Conservation (phyloP, 2,888 invertebrate genomes). For the Clusia tigrina region DNA sequence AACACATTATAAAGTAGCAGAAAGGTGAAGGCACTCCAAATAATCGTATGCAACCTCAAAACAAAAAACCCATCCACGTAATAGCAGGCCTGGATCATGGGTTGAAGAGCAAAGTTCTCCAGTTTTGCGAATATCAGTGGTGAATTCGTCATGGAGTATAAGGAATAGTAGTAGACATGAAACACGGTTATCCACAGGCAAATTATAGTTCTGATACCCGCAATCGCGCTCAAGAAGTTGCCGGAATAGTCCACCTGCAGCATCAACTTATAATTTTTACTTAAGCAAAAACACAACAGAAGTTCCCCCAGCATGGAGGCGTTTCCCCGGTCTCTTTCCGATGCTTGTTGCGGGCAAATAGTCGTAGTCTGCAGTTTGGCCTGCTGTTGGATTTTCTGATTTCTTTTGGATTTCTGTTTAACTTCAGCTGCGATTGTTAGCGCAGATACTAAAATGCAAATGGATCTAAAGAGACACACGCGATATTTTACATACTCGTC, state of each 20-base stretch:
- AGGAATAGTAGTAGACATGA: constrained; percentile 54
- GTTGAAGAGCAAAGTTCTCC: constrained; percentile 46
- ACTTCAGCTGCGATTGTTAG: constrained; percentile 44
- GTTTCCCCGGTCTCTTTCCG: constrained; percentile 2
- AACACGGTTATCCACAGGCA: constrained; percentile 55
- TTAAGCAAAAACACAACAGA: constrained; percentile 48
- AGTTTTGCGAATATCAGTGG: constrained; percentile 49
- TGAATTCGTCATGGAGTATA: constrained; percentile 49
- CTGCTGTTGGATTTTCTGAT: constrained; percentile 28
- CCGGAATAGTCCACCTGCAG: constrained; percentile 39
- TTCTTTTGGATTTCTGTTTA: constrained; percentile 34
- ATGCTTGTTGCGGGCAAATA: constrained; percentile 3
- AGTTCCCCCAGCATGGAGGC: constrained; percentile 41
- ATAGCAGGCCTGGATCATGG: constrained; percentile 50
- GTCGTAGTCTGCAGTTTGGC: constrained; percentile 17
- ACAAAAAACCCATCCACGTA: constrained; percentile 57
- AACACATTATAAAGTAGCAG: not conserved
- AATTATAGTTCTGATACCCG: constrained; percentile 49
- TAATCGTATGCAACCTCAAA: constrained; percentile 48
- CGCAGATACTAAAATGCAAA: constrained; percentile 29
- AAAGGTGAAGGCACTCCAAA: not conserved
- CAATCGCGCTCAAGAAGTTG: constrained; percentile 46
- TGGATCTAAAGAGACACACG: constrained; percentile 34
- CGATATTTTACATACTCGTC: too few species aligned
- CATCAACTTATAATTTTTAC: constrained; percentile 42